phyloP scores from a whole-genome alignment of 2,797 vertebrate species.

The Coregonus ussuriensis region DNA sequence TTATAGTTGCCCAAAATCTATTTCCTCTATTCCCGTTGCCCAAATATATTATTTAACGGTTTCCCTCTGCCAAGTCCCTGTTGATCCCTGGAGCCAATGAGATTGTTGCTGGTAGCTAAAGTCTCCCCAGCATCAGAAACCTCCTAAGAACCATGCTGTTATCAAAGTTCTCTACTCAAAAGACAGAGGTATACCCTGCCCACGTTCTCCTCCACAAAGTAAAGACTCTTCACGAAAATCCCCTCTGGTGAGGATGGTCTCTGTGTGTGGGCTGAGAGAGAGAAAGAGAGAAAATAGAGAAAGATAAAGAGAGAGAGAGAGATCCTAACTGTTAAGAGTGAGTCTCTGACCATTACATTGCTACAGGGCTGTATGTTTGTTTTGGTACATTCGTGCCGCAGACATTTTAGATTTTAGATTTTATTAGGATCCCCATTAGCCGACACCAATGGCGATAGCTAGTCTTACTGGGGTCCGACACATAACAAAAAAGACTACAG shows the following conservation, averaged over 20 bases:
- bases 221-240: background rate
- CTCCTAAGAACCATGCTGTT: background rate
- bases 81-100: background rate
- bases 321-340: background rate
- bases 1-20: background rate
- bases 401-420: too few relatives aligned
- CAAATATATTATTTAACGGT: too few relatives aligned
- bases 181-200: background rate
- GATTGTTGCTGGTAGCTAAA: background rate
- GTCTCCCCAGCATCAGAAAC: background rate
- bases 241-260: background rate
- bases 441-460: too few relatives aligned
- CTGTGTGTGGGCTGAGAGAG: background rate
- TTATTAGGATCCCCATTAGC: too few relatives aligned
- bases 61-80: background rate
- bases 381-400: background rate
- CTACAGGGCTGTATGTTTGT: background rate
- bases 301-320: conserved; percentile 1
- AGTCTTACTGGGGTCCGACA: too few relatives aligned
- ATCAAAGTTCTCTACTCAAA: background rate
- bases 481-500: too few relatives aligned
- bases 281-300: background rate
- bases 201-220: background rate
- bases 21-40: background rate
- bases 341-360: background rate